A percentile compares a stretch with the other conserved stretches of the same genome.
These are phyloP conservation scores for Erpornis zantholeuca DNA, from an alignment of 2,113 vertebrate species.

Conservation along the genomic window DNA sequence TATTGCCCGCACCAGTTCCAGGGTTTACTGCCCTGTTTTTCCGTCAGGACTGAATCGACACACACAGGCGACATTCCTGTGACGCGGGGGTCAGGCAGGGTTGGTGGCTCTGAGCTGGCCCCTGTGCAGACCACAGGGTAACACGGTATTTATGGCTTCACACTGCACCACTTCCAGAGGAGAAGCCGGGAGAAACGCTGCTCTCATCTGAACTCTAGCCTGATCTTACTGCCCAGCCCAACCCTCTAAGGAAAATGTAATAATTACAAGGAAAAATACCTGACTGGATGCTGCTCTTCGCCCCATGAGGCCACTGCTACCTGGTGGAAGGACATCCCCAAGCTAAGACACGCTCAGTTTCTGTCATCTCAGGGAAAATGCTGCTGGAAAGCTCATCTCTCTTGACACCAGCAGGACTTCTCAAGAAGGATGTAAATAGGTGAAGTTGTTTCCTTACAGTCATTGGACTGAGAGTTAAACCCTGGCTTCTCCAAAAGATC, in stretches of 20 bases:
- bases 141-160: not conserved
- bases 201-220: not conserved
- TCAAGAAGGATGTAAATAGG: not conserved
- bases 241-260: not conserved
- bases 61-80: not conserved
- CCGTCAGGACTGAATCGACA: not conserved
- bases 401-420: not conserved
- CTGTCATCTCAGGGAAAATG: constrained; percentile 29
- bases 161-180: not conserved
- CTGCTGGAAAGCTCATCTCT: not conserved
- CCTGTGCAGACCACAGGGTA: not conserved
- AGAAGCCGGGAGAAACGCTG: not conserved
- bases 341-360: not conserved
- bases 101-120: not conserved
- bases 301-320: not conserved
- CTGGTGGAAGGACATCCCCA: not conserved
- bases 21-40: constrained; percentile 47
- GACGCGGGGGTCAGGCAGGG: not conserved
- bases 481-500: constrained; percentile 6
- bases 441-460: constrained; percentile 29
- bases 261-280: not conserved
- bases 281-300: not conserved
- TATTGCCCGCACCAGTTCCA: not conserved
- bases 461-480: constrained; percentile 17
- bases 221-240: not conserved